Conservation (phyloP, 2,797 vertebrate genomes). For the Cyprinodon diabolis region DNA sequence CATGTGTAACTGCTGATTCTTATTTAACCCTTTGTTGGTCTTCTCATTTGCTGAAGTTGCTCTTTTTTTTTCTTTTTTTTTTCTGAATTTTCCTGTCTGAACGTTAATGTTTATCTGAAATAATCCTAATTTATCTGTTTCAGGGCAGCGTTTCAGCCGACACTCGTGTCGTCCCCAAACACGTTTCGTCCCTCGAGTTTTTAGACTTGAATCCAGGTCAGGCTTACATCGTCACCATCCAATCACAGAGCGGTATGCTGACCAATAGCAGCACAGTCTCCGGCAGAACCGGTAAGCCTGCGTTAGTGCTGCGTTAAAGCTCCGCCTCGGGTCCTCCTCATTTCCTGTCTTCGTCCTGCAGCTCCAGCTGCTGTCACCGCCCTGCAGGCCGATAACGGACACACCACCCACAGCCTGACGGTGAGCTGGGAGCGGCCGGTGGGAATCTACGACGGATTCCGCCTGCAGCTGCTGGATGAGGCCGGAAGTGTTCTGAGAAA, state of each 20-base stretch:
- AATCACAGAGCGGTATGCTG: slow-evolving; percentile 86
- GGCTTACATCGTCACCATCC: slow-evolving; percentile 83
- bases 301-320: not conserved
- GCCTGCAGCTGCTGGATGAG: slow-evolving; percentile 84
- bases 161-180: slow-evolving; percentile 84
- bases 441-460: slow-evolving; percentile 85
- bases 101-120: not conserved
- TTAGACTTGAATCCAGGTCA: slow-evolving; percentile 85
- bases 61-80: no score
- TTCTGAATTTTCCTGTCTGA: no score
- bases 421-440: slow-evolving; percentile 87
- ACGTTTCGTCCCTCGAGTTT: slow-evolving; percentile 83
- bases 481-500: slow-evolving; percentile 79
- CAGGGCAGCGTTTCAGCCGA: slow-evolving; percentile 75
- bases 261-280: slow-evolving; percentile 77
- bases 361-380: slow-evolving; percentile 87
- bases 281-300: slow-evolving; percentile 84
- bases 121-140: not conserved
- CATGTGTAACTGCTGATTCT: no score
- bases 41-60: no score
- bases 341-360: slow-evolving; percentile 43
- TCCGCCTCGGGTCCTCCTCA: not conserved
- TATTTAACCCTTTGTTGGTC: no score
- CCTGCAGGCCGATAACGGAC: slow-evolving; percentile 84
- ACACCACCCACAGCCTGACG: slow-evolving; percentile 87